Evolutionary conservation across 2,797 vertebrate genomes (phyloP).

Genomic region (Lepus townsendii): DNA sequence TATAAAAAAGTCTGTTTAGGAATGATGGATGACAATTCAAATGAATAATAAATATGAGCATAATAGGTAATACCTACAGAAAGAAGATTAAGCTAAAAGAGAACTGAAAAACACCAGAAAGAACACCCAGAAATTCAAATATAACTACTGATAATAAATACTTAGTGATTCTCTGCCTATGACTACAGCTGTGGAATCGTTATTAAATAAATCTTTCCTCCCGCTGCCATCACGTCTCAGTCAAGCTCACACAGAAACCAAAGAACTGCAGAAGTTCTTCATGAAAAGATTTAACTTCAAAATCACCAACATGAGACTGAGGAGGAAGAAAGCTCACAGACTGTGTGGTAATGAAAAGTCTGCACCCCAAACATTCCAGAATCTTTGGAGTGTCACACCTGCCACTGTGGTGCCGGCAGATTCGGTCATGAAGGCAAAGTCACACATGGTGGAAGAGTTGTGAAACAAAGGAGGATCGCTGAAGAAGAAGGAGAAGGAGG

Average conservation of each 20-base stretch:
- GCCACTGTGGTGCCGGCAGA: not conserved
- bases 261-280: not conserved
- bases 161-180: not conserved
- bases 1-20: not conserved
- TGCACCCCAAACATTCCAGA: not conserved
- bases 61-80: not conserved
- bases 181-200: not conserved
- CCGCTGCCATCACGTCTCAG: not conserved
- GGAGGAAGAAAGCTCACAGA: not conserved
- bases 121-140: slow-evolving; percentile 35
- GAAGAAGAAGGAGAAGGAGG: too few relatives aligned
- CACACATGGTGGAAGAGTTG: not conserved
- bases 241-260: not conserved
- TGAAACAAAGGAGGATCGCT: not conserved
- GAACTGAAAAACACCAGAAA: slow-evolving; percentile 18
- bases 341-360: not conserved
- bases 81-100: slow-evolving; percentile 48
- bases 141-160: not conserved
- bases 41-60: not conserved
- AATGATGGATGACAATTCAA: slow-evolving; percentile 43
- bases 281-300: not conserved
- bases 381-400: not conserved
- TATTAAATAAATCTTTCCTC: not conserved
- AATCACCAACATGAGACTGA: not conserved
- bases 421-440: not conserved